Base-by-base conservation (phyloP, 2,797 vertebrate species). In the Pseudopleuronectes americanus region DNA sequence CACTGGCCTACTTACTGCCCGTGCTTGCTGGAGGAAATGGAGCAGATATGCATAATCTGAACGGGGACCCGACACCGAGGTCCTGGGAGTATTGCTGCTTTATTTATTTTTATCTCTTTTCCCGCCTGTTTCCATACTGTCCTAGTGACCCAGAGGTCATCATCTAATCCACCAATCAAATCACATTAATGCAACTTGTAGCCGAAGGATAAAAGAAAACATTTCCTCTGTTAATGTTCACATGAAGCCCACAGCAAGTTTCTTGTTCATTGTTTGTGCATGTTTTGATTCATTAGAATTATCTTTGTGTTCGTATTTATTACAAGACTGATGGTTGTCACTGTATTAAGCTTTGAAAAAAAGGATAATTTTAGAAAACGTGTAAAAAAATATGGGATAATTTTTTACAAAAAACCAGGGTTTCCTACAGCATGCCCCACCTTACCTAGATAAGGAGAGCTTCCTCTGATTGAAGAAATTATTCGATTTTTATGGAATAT, bases 41-140 rank as follows among this genome's bases (percentile, higher is more conserved):
- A 86, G 81, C 87, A 88, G 81, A 23, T n/a, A 79, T 80, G 4
- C 77, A 75, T 87, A 81, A 87, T 85, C 83, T 76, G 81, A 83
- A 80, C 77, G 61, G 57, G 56, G 67, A 51, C 43, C 59, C 9
- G 43, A 65, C 80, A 80, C 68, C 38, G 57, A 60, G 52, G 38
- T 81, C 75, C 80, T 62, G 9, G 61, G 83, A 84, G 83, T 28
- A 60, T 59, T 56, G 9, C 56, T 48, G 17, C 8, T 16, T 63
- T 61, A 41, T 33, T 68, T 66, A n/a, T 36, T 47, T 36, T 41
- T 56, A 65, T 24, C 36, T 31, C 1, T 51, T n/a, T 33, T 57
- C 31, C n/a, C 51, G 41, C 53, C 61, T 8, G 47, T 72, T 65
- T 64, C 51, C 65, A 76, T 53, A 47, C 51, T 79, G 68, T 70